Base-by-base conservation (phyloP, 2,888 invertebrate genomes). In the Metacarcinus magister region DNA sequence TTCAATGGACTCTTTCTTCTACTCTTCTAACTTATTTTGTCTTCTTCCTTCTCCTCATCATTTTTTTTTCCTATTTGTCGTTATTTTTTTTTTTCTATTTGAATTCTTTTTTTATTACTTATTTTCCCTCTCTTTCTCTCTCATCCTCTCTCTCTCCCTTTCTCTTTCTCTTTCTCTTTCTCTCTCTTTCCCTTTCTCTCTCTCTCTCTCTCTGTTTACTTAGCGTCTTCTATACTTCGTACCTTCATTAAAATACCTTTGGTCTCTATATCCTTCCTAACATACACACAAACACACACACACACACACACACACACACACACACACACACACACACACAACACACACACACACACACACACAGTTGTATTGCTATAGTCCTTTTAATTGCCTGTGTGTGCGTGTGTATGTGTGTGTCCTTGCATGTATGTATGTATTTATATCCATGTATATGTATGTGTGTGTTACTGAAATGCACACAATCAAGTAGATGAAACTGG, bases 341-440 rank as follows among this genome's bases (percentile, higher is more conserved):
- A 67, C 67, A 67, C 67, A 67, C 67, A 67, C 67, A 67, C 67
- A 67, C 67, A 67, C 67, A 67, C 67, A 67, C 67, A 67, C 67
- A 67, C 67, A 67, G 10, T 13, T 19, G 16, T 19, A 67, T 19
- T 13, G 10, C 13, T 16, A n/a, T 19, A 67, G 7, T 2, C 2
- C n/a, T 67, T n/a, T 23, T 10, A n/a, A n/a, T 5, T 67, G 2
- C 5, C 16, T 67, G 10, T 67, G 2, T 67, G 2, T n/a, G 0
- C n/a, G 23, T 67, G 67, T n/a, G 23, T n/a, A 5, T n/a, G 67
- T 67, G 67, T n/a, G n/a, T n/a, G n/a, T n/a, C n/a, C n/a, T n/a
- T n/a, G n/a, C n/a, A n/a, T n/a, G n/a, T n/a, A n/a, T n/a, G n/a
- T n/a, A n/a, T n/a, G n/a, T n/a, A n/a, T n/a, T n/a, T n/a, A n/a